phyloP scores from a whole-genome alignment of 2,888 invertebrate genomes.

The Lochmaea capreae region DNA sequence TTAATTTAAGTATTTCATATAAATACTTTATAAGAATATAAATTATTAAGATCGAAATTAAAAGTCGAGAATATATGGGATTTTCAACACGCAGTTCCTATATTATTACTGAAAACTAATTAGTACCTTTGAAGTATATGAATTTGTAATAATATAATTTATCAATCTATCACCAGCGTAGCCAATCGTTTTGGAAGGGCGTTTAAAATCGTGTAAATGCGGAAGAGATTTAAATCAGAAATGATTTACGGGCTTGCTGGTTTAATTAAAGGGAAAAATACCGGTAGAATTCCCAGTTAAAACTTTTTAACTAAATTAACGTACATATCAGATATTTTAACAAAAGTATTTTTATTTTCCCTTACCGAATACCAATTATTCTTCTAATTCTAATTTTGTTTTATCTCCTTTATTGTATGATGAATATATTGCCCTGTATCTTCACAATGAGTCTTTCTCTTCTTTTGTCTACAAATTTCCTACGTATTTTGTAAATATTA shows the following conservation, averaged over 20 bases:
- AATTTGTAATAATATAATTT: neutral
- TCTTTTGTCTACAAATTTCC: no score
- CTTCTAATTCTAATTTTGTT: no score
- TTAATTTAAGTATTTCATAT: neutral
- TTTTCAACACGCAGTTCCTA: neutral
- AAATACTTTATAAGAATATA: neutral
- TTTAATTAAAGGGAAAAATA: neutral
- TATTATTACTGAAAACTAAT: neutral
- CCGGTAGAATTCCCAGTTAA: neutral
- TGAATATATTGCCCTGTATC: no score
- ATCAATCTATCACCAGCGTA: neutral
- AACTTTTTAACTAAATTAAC: neutral
- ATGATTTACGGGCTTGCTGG: neutral
- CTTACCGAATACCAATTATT: no score
- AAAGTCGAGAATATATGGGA: neutral
- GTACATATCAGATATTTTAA: neutral
- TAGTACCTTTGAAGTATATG: neutral
- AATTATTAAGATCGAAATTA: neutral
- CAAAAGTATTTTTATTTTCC: neutral
- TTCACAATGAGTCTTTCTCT: no score
- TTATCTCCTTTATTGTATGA: no score
- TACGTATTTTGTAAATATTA: no score
- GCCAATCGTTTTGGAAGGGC: neutral
- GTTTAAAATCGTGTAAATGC: neutral
- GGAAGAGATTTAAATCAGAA: neutral